Base-by-base conservation (phyloP, 2,797 vertebrate species). In the Periparus ater region DNA sequence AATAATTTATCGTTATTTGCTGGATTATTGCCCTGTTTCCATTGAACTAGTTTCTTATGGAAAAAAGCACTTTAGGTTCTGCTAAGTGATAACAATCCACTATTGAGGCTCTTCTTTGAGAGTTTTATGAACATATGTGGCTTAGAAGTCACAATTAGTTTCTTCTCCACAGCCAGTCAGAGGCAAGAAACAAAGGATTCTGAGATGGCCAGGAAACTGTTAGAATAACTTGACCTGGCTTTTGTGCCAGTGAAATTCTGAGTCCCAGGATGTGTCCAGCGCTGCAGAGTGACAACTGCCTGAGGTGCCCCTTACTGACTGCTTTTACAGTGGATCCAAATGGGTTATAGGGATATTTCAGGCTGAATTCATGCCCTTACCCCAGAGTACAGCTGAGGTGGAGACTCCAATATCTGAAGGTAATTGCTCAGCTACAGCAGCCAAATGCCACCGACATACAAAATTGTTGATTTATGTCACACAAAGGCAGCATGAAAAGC, bases 391-490 rank as follows among this genome's bases (percentile, higher is more conserved):
- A 79, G 60, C 60, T 94, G 80, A 88, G 74, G 85, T 85, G 77
- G 60, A 94, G 80, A 70, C 77, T 90, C 70, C 70, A 91, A 23
- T 90, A 74, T 70, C 67, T 91, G 71, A 82, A 88, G 48, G 80
- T 73, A 95, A 95, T 96, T 95, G 83, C 67, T 95, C 45, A 76
- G 83, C 74, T 85, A 27, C 77, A 93, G 60, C 83, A 91, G 94
- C 86, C 88, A 95, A 95, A 93, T 96, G 86, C 74, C 74, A 84
- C 29, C 0, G 3, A 91, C 86, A 51, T 29, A 93, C 9, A 74
- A 94, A 95, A 95, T 74, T 94, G 90, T 91, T 93, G 90, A 95
- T 96, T 94, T 94, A 89, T 94, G 88, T 93, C 90, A 47, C 88
- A 95, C 71, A 94, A 93, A 96, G 71, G 67, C 42, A 87, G 86